Base-by-base conservation (phyloP, 1,140 invertebrate species). In the Coptotermes formosanus region DNA sequence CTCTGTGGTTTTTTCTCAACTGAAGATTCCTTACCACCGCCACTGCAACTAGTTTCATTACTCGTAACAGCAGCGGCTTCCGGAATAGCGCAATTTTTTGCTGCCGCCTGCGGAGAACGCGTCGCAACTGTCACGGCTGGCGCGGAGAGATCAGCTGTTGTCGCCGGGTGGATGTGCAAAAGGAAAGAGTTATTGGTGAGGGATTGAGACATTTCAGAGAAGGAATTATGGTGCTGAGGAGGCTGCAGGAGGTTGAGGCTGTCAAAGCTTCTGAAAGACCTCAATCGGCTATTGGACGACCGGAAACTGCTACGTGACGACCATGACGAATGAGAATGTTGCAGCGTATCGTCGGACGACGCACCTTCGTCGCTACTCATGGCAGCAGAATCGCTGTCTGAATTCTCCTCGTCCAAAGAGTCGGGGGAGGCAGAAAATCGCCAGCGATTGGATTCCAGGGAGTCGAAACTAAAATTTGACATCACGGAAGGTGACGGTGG, bases 401-500 rank as follows among this genome's bases (percentile, higher is more conserved):
- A 88, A 25, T 88, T 87, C 6, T 87, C 85, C 87, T 85, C 86
- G 8, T 86, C 82, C n/a, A 86, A 44, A 7, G n/a, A 43, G 30
- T 86, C 85, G 7, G 84, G 84, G 12, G 83, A 84, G 2, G 83
- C 48, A 16, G 83, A 84, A 25, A 44, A 52, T 7, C 48, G 11
- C 85, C 90, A 89, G 83, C 91, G 91, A 7, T 92, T 88, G 83
- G 91, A 90, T 82, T 94, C 93, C 69, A 93, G 89, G 0, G 93
- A 93, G 88, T 94, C 93, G 88, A 92, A 92, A 85, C 92, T 93
- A 87, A 92, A 92, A 82, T 91, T 91, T 52, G 92, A 92, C 82
- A 90, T 89, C 1, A 93, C 93, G 16, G 93, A 93, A 85, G 86
- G 85, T 8, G 84, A 88, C 25, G 86, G 59, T 0, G 86, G 86